Evolutionary conservation across 2,888 invertebrate genomes (phyloP).

Genomic region (Meiosimyza decipiens): DNA sequence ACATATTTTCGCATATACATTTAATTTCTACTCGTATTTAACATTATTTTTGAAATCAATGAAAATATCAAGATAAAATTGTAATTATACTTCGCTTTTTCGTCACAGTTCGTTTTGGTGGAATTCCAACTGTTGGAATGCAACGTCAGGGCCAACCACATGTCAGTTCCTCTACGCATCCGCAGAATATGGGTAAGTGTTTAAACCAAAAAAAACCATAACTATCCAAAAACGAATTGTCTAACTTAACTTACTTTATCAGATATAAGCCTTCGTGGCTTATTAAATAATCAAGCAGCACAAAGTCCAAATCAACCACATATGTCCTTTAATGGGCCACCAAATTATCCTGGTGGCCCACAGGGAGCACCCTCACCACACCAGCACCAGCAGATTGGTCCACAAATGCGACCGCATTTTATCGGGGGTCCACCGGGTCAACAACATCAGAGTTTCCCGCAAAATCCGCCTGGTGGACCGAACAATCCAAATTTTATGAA

Average conservation of each 20-base stretch:
- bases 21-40: not conserved
- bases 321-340: constrained; percentile 64
- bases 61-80: not conserved
- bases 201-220: constrained; percentile 3
- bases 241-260: constrained; percentile 37
- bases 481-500: constrained; percentile 67
- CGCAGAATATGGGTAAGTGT: constrained; percentile 71
- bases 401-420: constrained; percentile 66
- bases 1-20: constrained; percentile 39
- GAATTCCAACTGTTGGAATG: constrained; percentile 64
- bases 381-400: constrained; percentile 62
- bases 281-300: constrained; percentile 66
- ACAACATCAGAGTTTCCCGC: constrained; percentile 64
- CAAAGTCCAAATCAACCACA: constrained; percentile 65
- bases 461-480: constrained; percentile 64
- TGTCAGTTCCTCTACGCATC: constrained; percentile 75
- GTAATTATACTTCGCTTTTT: constrained; percentile 34
- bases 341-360: constrained; percentile 64
- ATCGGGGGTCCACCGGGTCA: constrained; percentile 64
- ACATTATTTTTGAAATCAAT: constrained; percentile 1
- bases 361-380: constrained; percentile 64
- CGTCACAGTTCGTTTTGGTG: constrained; percentile 63
- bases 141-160: constrained; percentile 70
- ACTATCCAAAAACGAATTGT: not conserved
- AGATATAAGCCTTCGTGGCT: constrained; percentile 67